Base-by-base conservation (phyloP, 2,888 invertebrate genomes). In the Harpagoxenus sublaevis region DNA sequence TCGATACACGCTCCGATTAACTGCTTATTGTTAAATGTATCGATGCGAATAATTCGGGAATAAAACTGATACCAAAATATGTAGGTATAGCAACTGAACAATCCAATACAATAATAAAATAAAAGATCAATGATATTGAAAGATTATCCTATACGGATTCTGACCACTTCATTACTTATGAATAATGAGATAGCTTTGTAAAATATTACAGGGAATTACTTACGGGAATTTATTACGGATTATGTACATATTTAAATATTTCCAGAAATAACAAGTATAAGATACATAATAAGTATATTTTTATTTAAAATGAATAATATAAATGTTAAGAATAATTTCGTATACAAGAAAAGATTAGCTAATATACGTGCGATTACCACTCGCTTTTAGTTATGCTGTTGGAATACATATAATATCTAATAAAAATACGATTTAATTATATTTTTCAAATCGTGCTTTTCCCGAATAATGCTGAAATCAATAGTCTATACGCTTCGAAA, bases 51-150 rank as follows among this genome's bases (percentile, higher is more conserved):
- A 70, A 79, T 79, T 45, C 15, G 45, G 35, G 45, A 45, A 57
- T 79, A 35, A 60, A 79, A 70, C 57, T 57, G 57, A 57, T 79
- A 57, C 35, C 70, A 57, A 79, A 79, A 77, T 77, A 28, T 18
- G 12, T 45, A 23, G 23, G 0, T 23, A 53, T 6, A 39, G 28
- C 12, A 28, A 4, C 12, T 28, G 18, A 53, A 77, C 65, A 63
- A 42, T 42, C 39, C n/a, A 28, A 55, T 65, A 55, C 12, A 42
- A 12, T 42, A 65, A 68, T 68, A 15, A 42, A 68, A 55, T 68
- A 57, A 31, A 9, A 77, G 51, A 18, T 18, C 48, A 57, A 48
- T 23, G 23, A 39, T 53, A 65, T 39, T 75, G 2, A 75, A 65
- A 77, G 31, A 65, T 53, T 28, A 57, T 55, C 6, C 31, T 42